Evolutionary conservation across 2,888 invertebrate species (phyloP), one percentile per base, ranked within the genome.

Genomic region (Eubasilissa splendida): DNA sequence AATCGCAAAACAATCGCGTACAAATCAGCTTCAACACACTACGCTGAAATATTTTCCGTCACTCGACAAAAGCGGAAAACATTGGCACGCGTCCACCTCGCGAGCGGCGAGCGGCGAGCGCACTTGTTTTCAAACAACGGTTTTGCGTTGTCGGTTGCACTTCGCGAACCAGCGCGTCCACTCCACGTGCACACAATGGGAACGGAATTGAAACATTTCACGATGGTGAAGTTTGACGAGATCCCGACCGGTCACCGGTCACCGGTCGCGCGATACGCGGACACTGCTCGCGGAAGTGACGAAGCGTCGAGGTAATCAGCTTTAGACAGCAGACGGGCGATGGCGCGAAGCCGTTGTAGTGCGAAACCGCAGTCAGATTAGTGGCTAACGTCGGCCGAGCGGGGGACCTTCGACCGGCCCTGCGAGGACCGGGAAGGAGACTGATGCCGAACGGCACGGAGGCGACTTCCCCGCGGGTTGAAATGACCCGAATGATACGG

Each of bases 231-330:
- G 52, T 14, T 14, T 50, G 52, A 52, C 52, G 52, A 1, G 22
- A 22, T 22, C 22, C 56, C 71, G 54, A 71, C 56, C 31, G 22
- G 33, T n/a, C 71, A 71, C 53, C 33, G n/a, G 52, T 12, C 68
- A 5, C 14, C 14, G 52, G 52, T 10, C 22, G 52, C 68, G 14
- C 14, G 60, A n/a, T 7, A 42, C 42, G 42, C 42, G 42, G 42
- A 4, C 42, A 42, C 42, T 42, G 42, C 4, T 42, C n/a, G 22
- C 60, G 60, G 60, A 60, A 60, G 22, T 70, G 53, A 53, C 70
- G 54, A 73, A 56, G 8, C n/a, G 54, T 12, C 71, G 71, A 73
- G 71, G 71, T 73, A 73, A 73, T 73, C 71, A 56, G 56, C 71
- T 73, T 70, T 22, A 53, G 70, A 52, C 14, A 4, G 12, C n/a